A percentile compares a stretch with the other conserved stretches of the same genome.
Evolutionary conservation across 2,113 vertebrate genomes (phyloP).

Genomic region (Serinus canaria): DNA sequence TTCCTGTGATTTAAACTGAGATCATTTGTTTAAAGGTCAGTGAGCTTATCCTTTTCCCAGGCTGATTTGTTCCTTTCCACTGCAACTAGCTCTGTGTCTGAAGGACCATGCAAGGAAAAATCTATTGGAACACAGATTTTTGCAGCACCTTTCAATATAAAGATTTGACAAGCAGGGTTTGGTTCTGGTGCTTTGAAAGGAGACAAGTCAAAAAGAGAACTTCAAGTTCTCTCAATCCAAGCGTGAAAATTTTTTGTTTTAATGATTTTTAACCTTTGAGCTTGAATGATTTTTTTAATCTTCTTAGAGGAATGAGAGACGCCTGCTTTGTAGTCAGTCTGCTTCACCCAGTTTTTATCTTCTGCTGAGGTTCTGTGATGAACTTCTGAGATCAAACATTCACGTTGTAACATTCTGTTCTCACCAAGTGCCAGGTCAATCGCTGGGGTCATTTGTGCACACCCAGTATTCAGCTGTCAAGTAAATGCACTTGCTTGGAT

Average conservation of each 20-base stretch:
- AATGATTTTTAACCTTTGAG: background rate
- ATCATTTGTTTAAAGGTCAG: background rate
- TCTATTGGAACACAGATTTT: background rate
- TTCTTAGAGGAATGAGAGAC: background rate
- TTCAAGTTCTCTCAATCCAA: background rate
- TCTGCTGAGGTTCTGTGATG: background rate
- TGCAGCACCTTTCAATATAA: background rate
- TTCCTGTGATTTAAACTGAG: background rate
- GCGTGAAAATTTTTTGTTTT: background rate
- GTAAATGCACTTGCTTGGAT: background rate
- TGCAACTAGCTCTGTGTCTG: background rate
- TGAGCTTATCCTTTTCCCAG: background rate
- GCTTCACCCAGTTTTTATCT: background rate
- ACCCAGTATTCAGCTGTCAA: background rate
- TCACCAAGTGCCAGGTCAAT: background rate
- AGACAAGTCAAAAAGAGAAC: background rate
- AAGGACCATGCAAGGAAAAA: background rate
- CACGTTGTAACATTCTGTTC: background rate
- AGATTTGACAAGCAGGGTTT: background rate
- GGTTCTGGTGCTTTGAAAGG: background rate
- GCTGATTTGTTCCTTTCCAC: background rate
- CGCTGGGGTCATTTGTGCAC: background rate
- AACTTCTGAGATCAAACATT: constrained; percentile 7
- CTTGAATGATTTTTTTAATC: background rate
- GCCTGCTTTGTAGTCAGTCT: background rate